Base-by-base conservation (phyloP, 1,140 invertebrate species). In the Ephestia elutella region DNA sequence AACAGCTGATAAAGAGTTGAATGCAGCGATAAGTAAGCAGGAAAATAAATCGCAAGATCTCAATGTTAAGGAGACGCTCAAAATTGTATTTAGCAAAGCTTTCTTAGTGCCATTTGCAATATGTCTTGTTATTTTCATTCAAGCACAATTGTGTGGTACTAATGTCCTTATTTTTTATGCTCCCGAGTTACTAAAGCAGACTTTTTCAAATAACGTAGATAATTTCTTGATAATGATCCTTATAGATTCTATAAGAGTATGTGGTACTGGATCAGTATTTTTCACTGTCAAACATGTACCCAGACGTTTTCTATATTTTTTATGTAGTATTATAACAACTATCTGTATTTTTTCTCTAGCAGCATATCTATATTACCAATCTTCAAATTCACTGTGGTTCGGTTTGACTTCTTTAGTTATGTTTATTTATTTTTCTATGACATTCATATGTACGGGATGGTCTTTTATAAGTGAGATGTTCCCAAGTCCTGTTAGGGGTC, bases 391-490 rank as follows among this genome's bases (percentile, higher is more conserved):
- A 57, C 54, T 56, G 18, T 82, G 78, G 78, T 10, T 84, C 11
- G 73, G 75, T 44, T 57, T 81, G 8, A 58, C 62, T 7, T 65
- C 69, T 2, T 63, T 81, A 18, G 60, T 81, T 19, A 7, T 73
- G 5, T 86, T 78, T 59, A 62, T 71, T 11, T 18, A 54, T n/a
- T 66, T 77, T 19, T 63, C 62, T 20, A 68, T 68, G 20, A 72
- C 68, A 0, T 56, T 83, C 0, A 63, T 69, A 0, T 69, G 62
- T 28, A 59, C 82, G 19, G 66, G 72, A 3, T 77, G 74, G 71
- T 68, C 80, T n/a, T 70, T 83, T 51, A 56, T 80, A n/a, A 69
- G 75, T 8, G 84, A 87, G 63, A 65, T 87, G 57, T 84, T 81
- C 62, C 71, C 84, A 7, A 64, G 63, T 1, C 74, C 75, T 49